Evolutionary conservation across 1,140 invertebrate genomes (phyloP).

Genomic region (Drosophila kanapiae): DNA sequence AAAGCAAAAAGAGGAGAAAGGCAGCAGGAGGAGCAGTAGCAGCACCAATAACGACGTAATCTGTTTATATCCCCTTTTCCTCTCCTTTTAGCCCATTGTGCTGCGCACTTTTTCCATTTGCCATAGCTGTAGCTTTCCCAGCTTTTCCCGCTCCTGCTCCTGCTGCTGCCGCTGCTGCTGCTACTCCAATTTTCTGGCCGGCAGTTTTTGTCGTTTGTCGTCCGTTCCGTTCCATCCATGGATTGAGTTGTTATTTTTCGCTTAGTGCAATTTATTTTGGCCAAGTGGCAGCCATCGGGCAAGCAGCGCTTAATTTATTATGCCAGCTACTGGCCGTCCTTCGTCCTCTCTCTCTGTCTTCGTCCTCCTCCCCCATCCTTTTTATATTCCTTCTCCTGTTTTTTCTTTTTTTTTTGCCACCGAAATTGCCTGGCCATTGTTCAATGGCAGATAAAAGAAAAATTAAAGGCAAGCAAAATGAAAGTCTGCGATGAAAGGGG

Average conservation of each 20-base stretch:
- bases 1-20: constrained; percentile 6
- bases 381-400: constrained; percentile 11
- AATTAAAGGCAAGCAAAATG: constrained; percentile 81
- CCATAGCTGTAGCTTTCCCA: constrained; percentile 29
- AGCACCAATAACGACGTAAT: constrained; percentile 83
- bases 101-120: constrained; percentile 82
- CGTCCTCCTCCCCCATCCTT: neutral
- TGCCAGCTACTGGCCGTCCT: constrained; percentile 56
- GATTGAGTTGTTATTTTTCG: constrained; percentile 83
- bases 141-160: constrained; percentile 21
- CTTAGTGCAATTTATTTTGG: constrained; percentile 84
- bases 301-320: constrained; percentile 82
- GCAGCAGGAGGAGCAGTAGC: constrained; percentile 28
- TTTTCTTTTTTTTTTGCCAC: constrained; percentile 23
- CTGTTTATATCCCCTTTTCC: constrained; percentile 81
- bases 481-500: constrained; percentile 46
- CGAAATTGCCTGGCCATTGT: constrained; percentile 77
- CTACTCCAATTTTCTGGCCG: constrained; percentile 82
- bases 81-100: constrained; percentile 69
- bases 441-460: constrained; percentile 84
- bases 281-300: constrained; percentile 78
- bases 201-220: constrained; percentile 77
- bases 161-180: constrained; percentile 40
- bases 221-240: constrained; percentile 50
- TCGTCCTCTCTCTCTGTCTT: constrained; percentile 4